Evolutionary conservation across 2,113 vertebrate species (phyloP).

Genomic region (Mesembrinibis cayennensis): DNA sequence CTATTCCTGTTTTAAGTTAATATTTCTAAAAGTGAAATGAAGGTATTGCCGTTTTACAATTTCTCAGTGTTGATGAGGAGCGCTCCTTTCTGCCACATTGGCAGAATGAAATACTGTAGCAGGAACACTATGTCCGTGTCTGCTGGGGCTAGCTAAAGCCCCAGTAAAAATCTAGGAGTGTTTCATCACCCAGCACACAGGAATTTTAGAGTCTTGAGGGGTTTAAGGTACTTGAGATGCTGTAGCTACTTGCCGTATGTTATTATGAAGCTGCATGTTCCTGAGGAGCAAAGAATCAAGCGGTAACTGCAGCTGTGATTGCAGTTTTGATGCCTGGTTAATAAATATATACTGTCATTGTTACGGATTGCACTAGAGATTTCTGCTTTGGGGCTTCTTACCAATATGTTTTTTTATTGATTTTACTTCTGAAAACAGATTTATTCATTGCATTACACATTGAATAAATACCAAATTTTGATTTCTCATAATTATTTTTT

Average conservation of each 20-base stretch:
- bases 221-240: background rate
- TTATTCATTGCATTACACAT: background rate
- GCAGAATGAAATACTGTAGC: background rate
- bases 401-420: background rate
- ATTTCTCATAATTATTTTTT: background rate
- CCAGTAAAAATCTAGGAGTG: background rate
- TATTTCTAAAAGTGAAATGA: background rate
- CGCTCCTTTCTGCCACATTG: background rate
- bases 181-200: background rate
- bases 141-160: background rate
- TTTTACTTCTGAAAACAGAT: background rate
- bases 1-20: background rate
- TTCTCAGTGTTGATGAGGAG: background rate
- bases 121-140: background rate
- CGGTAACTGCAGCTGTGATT: background rate
- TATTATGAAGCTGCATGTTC: background rate
- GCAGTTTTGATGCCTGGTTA: background rate
- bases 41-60: background rate
- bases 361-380: background rate
- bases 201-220: background rate
- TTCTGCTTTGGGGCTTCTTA: background rate
- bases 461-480: background rate
- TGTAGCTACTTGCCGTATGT: background rate
- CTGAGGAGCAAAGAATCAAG: background rate
- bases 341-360: background rate